These are phyloP conservation scores for Paramormyrops kingsleyae DNA, from an alignment of 2,113 vertebrate genomes.

Conservation along the genomic window DNA sequence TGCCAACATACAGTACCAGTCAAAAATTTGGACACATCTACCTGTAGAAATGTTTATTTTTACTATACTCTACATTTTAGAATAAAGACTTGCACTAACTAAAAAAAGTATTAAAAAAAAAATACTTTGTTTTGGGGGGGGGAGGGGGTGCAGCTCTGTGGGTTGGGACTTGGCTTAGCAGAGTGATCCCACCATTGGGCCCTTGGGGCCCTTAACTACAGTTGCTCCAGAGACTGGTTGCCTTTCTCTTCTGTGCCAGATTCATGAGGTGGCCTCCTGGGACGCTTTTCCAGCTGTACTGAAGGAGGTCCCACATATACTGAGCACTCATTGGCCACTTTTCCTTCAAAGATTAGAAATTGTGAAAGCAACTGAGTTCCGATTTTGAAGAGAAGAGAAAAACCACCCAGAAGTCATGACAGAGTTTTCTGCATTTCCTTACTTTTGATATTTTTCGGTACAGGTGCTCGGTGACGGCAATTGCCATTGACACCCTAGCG, in stretches of 20 bases:
- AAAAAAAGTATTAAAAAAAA: too few species aligned
- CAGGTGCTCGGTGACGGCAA: slow-evolving; percentile 26
- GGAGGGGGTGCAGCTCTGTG: neutral
- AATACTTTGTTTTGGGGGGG: neutral
- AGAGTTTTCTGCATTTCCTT: neutral
- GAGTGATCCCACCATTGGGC: neutral
- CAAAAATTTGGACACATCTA: neutral
- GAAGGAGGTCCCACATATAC: neutral
- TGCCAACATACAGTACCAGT: neutral
- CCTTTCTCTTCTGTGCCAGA: neutral
- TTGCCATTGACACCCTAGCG: slow-evolving; percentile 18
- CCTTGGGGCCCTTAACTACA: neutral
- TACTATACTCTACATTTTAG: neutral
- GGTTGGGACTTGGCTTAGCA: neutral
- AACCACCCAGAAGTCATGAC: neutral
- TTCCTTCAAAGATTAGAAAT: neutral
- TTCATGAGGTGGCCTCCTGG: neutral
- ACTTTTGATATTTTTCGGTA: neutral
- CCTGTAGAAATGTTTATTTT: neutral
- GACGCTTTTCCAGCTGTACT: neutral
- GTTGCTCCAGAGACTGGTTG: too few species aligned
- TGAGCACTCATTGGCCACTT: too few species aligned
- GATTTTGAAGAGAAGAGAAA: neutral
- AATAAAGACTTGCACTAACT: neutral
- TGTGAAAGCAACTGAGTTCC: neutral